Percentiles rank a stretch among this genome's conserved stretches.
phyloP scores from a whole-genome alignment of 2,888 invertebrate genomes.

The Lissocephala sabroskyi region DNA sequence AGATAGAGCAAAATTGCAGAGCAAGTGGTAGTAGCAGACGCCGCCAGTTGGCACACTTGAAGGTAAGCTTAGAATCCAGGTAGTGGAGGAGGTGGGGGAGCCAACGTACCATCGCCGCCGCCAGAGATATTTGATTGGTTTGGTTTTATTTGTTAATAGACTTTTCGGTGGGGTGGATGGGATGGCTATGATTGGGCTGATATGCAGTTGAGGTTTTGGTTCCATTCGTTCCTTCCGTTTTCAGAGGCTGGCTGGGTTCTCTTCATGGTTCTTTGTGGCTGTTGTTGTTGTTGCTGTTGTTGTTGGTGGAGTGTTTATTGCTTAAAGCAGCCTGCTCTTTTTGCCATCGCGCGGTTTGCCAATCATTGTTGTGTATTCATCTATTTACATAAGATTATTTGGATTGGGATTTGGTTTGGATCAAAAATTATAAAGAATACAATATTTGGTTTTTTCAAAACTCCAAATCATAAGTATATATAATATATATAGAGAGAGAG shows the following conservation, averaged over 20 bases:
- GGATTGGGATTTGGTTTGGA: slow-evolving; percentile 28
- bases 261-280: background rate
- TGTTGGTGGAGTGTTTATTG: background rate
- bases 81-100: no score
- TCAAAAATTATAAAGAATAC: slow-evolving; percentile 21
- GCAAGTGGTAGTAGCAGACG: slow-evolving; percentile 36
- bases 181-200: no score
- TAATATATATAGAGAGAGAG: slow-evolving; percentile 13
- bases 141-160: no score
- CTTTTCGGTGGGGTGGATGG: no score
- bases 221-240: no score
- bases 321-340: slow-evolving; percentile 70
- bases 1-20: no score
- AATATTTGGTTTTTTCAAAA: slow-evolving; percentile 5
- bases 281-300: background rate
- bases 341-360: slow-evolving; percentile 72
- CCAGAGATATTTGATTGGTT: no score
- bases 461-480: slow-evolving; percentile 16
- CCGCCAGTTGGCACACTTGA: slow-evolving; percentile 33
- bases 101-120: slow-evolving; percentile 55
- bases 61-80: slow-evolving; percentile 29
- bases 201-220: no score
- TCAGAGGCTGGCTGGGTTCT: no score
- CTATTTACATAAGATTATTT: slow-evolving; percentile 66
- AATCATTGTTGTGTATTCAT: slow-evolving; percentile 73